Evolutionary conservation across 2,113 vertebrate genomes (phyloP).

Genomic region (Myrmophylax atrothorax): DNA sequence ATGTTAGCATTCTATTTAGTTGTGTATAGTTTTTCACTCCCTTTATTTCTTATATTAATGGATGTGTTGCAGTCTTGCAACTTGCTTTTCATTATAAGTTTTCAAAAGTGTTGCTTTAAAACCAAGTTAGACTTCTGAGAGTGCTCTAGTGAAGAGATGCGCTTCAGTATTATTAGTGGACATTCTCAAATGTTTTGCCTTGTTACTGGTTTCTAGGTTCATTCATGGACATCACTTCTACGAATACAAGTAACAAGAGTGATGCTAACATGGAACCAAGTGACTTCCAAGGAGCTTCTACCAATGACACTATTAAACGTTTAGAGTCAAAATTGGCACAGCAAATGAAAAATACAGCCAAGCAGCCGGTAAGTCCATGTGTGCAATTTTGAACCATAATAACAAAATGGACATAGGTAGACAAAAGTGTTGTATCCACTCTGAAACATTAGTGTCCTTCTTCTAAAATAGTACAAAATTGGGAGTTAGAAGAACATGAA

Average conservation of each 20-base stretch:
- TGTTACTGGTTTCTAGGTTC: slow-evolving; percentile 79
- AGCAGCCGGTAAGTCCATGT: slow-evolving; percentile 73
- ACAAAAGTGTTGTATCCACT: not conserved
- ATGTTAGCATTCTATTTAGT: not conserved
- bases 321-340: slow-evolving; percentile 87
- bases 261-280: slow-evolving; percentile 89
- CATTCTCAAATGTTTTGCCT: not conserved
- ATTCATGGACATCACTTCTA: slow-evolving; percentile 89
- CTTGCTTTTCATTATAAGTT: not conserved
- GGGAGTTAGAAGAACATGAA: not conserved
- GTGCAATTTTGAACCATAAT: not conserved
- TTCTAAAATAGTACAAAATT: not conserved
- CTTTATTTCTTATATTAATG: not conserved
- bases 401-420: not conserved
- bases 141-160: not conserved
- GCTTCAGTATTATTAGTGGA: not conserved
- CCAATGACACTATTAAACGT: slow-evolving; percentile 97
- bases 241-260: slow-evolving; percentile 92
- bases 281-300: slow-evolving; percentile 87
- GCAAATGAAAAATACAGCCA: slow-evolving; percentile 85
- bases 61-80: not conserved
- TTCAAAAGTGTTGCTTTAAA: not conserved
- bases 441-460: not conserved
- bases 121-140: not conserved
- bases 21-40: not conserved